Percentiles rank a stretch among this genome's conserved stretches.
These are phyloP conservation scores for Polydrusus cervinus DNA, from an alignment of 2,888 invertebrate genomes.

Conservation along the genomic window DNA sequence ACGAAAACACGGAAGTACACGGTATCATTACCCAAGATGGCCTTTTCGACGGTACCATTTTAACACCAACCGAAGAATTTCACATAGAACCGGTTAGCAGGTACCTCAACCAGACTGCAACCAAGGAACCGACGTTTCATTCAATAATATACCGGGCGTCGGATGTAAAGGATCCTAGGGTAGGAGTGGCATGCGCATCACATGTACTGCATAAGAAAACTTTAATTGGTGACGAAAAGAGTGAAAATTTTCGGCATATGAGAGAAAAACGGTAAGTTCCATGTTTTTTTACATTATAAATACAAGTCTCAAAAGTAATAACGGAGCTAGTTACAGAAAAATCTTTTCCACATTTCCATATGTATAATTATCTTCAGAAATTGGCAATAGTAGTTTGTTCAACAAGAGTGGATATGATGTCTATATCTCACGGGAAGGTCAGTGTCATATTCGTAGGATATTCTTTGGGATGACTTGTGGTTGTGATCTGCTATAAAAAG, in stretches of 20 bases:
- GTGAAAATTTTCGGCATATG: slow-evolving; percentile 10
- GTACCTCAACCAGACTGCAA: slow-evolving; percentile 73
- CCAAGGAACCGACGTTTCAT: slow-evolving; percentile 74
- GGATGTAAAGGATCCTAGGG: slow-evolving; percentile 78
- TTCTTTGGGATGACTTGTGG: no score
- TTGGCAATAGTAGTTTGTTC: no score
- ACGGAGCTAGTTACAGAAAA: no score
- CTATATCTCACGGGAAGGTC: no score
- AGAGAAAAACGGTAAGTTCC: slow-evolving; percentile 40
- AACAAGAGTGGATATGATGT: no score
- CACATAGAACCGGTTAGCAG: slow-evolving; percentile 88
- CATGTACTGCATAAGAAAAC: slow-evolving; percentile 63
- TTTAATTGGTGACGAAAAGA: slow-evolving; percentile 61
- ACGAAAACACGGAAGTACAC: slow-evolving; percentile 86
- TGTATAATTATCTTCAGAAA: no score
- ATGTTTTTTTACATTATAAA: neutral
- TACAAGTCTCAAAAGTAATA: no score
- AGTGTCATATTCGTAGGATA: no score
- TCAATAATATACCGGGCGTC: slow-evolving; percentile 89
- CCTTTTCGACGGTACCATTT: slow-evolving; percentile 91
- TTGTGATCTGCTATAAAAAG: no score
- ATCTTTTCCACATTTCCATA: no score
- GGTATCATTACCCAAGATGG: slow-evolving; percentile 91
- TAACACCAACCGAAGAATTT: slow-evolving; percentile 84
- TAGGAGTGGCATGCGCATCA: slow-evolving; percentile 66